A percentile compares a stretch with the other conserved stretches of the same genome.
These are phyloP conservation scores for Heterodera schachtii DNA, from an alignment of 1,140 invertebrate genomes.

Conservation along the genomic window DNA sequence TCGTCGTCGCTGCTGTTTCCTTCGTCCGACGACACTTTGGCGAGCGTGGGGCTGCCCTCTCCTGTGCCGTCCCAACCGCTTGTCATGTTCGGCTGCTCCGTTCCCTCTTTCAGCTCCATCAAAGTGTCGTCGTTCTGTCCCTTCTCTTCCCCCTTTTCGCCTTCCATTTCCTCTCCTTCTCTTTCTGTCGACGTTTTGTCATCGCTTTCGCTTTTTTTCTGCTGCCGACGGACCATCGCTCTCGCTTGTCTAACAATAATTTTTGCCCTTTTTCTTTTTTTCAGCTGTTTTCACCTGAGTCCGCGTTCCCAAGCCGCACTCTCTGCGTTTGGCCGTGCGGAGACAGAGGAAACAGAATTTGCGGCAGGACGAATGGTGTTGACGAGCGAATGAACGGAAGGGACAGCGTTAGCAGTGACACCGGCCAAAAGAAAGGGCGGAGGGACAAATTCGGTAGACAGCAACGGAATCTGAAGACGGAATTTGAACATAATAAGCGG, in stretches of 20 bases:
- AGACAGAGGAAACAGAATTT: background rate
- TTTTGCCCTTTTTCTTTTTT: no score
- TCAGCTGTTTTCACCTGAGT: background rate
- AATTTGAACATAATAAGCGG: background rate
- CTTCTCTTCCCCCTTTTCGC: background rate
- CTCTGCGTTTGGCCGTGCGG: conserved; percentile 13
- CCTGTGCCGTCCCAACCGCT: background rate
- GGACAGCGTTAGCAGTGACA: background rate
- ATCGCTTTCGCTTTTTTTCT: conserved; percentile 8
- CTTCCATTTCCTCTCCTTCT: background rate
- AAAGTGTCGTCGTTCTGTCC: background rate
- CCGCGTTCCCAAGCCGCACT: conserved; percentile 26
- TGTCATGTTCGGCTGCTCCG: background rate
- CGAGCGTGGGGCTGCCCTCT: background rate
- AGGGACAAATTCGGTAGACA: conserved; percentile 25
- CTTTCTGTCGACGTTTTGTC: background rate
- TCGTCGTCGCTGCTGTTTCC: background rate
- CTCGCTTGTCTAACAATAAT: conserved; percentile 9
- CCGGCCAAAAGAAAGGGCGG: conserved; percentile 11
- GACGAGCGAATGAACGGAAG: background rate
- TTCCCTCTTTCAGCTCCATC: no score
- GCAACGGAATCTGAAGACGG: conserved; percentile 25
- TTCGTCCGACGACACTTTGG: background rate
- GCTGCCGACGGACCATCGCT: background rate
- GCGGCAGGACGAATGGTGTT: background rate